A percentile compares a stretch with the other conserved stretches of the same genome.
phyloP scores from a whole-genome alignment of 2,888 invertebrate genomes.

The Allophyes oxyacanthae region DNA sequence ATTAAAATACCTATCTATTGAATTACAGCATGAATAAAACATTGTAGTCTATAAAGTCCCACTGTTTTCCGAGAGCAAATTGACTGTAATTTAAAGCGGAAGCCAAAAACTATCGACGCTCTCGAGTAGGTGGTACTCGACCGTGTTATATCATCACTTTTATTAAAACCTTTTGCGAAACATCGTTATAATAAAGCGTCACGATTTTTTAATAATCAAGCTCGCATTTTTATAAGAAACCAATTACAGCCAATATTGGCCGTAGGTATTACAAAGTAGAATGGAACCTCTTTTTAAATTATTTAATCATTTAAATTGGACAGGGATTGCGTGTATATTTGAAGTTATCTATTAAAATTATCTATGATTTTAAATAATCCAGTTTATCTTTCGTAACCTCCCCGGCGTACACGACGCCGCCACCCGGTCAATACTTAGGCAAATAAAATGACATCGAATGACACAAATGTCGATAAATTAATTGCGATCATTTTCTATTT shows the following conservation, averaged over 20 bases:
- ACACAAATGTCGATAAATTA: conserved; percentile 38
- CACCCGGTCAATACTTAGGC: conserved; percentile 13
- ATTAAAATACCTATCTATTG: too few relatives aligned
- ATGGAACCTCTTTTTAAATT: conserved; percentile 5
- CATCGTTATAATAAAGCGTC: conserved; percentile 17
- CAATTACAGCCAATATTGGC: conserved; percentile 4
- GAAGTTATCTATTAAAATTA: conserved; percentile 21
- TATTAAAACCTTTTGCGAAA: conserved; percentile 33
- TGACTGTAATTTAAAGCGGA: conserved; percentile 19
- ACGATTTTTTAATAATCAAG: conserved; percentile 24
- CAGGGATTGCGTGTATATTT: conserved; percentile 9
- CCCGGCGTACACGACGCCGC: conserved; percentile 6
- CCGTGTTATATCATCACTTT: conserved; percentile 21
- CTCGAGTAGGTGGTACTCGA: too few relatives aligned
- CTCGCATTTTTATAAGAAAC: conserved; percentile 24
- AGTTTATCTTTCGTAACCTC: conserved; percentile 18
- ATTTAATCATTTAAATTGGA: conserved; percentile 1
- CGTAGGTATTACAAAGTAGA: conserved; percentile 15
- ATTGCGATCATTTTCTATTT: conserved; percentile 31
- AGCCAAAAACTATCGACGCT: conserved; percentile 9
- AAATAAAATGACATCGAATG: conserved; percentile 33
- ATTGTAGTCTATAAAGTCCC: too few relatives aligned
- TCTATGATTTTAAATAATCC: too few relatives aligned
- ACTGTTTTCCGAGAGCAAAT: conserved; percentile 14
- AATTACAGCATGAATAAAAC: too few relatives aligned